Evolutionary conservation across 2,113 vertebrate genomes (phyloP), one percentile per base, ranked within the genome.

Genomic region (Otus sunia): DNA sequence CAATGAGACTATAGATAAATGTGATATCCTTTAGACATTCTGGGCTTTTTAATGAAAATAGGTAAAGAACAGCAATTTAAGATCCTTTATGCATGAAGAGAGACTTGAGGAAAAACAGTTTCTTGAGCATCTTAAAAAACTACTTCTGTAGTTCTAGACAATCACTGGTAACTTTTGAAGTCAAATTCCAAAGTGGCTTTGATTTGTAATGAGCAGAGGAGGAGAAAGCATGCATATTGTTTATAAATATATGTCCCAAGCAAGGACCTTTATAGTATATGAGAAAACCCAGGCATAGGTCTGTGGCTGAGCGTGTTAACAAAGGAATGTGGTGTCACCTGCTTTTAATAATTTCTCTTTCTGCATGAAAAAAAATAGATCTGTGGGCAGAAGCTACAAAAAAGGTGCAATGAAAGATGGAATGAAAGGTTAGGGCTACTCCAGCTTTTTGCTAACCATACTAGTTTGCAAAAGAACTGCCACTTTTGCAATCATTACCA

Each of bases 301-400:
- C 59, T 52, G 37, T 27, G 13, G 68, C 76, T 86, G 86, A 90
- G 72, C 88, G 23, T 55, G 71, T 96, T 91, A 92, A 87, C 79
- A 83, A 82, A 80, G 58, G 74, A 77, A 55, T 63, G 10, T 67
- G 29, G 68, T 93, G 39, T 63, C 55, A 88, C 36, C 23, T 86
- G 74, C 41, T 96, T 97, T 96, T 97, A 89, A 96, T 53, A 81
- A 26, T 71, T 97, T 93, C 81, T 92, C 52, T 93, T 92, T 45
- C 27, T 94, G 64, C 72, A 47, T 11, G 11, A 91, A 90, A 74
- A 74, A 74, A 86, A 88, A 79, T 67, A 78, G 39, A 67, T 74
- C 32, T 83, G 53, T 84, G 15, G 25, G 30, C 66, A 85, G 43
- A 47, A 76, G 30, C 34, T 92, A 11, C 16, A 78, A 71, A 66